These are phyloP conservation scores for Zaprionus bogoriensis DNA, from an alignment of 2,888 invertebrate genomes.

Conservation along the genomic window DNA sequence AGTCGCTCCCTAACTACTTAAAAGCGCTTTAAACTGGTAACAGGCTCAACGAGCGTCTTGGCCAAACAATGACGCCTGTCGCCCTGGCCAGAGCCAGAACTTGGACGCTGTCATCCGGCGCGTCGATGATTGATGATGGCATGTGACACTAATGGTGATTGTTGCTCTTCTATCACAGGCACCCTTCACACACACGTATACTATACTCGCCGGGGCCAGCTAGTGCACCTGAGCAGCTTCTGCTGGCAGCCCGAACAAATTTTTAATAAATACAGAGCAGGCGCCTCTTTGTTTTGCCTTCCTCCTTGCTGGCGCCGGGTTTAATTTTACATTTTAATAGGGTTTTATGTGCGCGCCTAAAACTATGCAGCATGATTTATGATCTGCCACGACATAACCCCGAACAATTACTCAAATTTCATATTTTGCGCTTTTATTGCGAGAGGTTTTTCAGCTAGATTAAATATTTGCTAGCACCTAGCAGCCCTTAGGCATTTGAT, in stretches of 20 bases:
- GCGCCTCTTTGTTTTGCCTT: slow-evolving; percentile 6
- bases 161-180: slow-evolving; percentile 77
- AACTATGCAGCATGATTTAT: slow-evolving; percentile 79
- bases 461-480: slow-evolving; percentile 69
- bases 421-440: slow-evolving; percentile 51
- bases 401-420: slow-evolving; percentile 80
- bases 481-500: slow-evolving; percentile 61
- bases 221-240: slow-evolving; percentile 46
- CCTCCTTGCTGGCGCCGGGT: slow-evolving; percentile 29
- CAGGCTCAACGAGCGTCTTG: slow-evolving; percentile 50
- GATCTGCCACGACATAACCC: slow-evolving; percentile 63
- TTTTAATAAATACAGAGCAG: slow-evolving; percentile 50
- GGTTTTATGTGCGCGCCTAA: slow-evolving; percentile 71
- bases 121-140: slow-evolving; percentile 76
- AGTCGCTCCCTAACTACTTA: slow-evolving; percentile 44
- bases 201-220: not conserved
- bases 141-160: slow-evolving; percentile 80
- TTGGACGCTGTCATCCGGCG: slow-evolving; percentile 48
- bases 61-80: slow-evolving; percentile 42
- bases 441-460: slow-evolving; percentile 54
- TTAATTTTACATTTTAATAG: slow-evolving; percentile 77
- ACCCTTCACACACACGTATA: slow-evolving; percentile 5
- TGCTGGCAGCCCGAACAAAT: slow-evolving; percentile 37
- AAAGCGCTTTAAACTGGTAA: slow-evolving; percentile 71
- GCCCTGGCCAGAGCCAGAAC: slow-evolving; percentile 9